Base-by-base conservation (phyloP, 2,888 invertebrate species). In the Lasioglossum morio region DNA sequence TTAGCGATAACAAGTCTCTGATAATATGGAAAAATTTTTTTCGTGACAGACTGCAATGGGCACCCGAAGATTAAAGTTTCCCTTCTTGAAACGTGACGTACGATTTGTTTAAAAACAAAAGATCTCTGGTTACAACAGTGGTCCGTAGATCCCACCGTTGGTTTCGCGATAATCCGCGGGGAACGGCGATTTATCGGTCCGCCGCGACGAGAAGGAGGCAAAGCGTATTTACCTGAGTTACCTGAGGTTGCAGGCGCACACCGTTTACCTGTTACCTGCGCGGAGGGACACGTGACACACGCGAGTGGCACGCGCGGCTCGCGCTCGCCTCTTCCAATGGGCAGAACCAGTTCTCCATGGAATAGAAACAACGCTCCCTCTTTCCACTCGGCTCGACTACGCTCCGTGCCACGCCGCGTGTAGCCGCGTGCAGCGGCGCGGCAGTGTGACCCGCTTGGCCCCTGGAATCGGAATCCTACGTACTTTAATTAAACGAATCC, bases 241-340 rank as follows among this genome's bases (percentile, higher is more conserved):
- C 48, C 48, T 23, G 48, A 48, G 48, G 85, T 86, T 86, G 82
- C 75, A 81, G 87, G 79, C 79, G 69, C 37, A 34, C 69, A 72
- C 82, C 87, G 84, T 83, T 60, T 60, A 60, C 60, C 60, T 27
- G 60, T 89, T 90, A 89, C 89, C 87, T 84, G 63, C 16, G 63
- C 79, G 87, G 83, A 89, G 92, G 91, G 92, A 93, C 93, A 94
- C 94, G 93, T 95, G 94, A 94, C 94, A 94, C 95, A 94, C 94
- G 94, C 94, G 94, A 94, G 93, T 92, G 94, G 94, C 94, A 94
- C 94, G 94, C 94, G 94, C 94, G 92, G 90, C 93, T 93, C 92
- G 93, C 93, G 93, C 93, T 93, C 89, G 88, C 92, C 92, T 92
- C 91, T 91, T 87, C 89, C 91, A 91, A 90, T 90, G 90, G 60